Percentiles rank a stretch among this genome's conserved stretches.
These are phyloP conservation scores for Scarus forsteni DNA, from an alignment of 2,797 vertebrate species.

Conservation along the genomic window DNA sequence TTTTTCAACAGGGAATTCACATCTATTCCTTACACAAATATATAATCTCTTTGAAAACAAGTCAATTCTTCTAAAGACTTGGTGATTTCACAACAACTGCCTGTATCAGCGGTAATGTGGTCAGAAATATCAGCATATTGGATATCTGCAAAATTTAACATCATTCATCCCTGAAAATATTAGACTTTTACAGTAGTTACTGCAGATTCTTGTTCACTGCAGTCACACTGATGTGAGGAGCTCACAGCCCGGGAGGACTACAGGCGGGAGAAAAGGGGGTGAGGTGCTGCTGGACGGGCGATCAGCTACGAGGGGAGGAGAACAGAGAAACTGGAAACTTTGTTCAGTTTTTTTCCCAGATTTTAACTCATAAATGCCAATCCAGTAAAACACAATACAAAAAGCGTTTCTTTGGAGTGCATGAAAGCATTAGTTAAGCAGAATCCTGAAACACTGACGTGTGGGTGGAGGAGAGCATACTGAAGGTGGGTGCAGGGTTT, in stretches of 20 bases:
- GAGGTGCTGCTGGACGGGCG: conserved; percentile 1
- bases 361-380: neutral
- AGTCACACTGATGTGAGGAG: conserved; percentile 18
- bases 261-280: conserved; percentile 4
- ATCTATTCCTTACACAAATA: too few relatives aligned
- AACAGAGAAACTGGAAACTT: conserved; percentile 10
- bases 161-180: too few relatives aligned
- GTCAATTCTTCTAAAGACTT: too few relatives aligned
- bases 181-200: neutral
- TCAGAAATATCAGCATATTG: too few relatives aligned
- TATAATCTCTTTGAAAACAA: too few relatives aligned
- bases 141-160: neutral
- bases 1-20: too few relatives aligned
- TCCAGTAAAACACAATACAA: conserved; percentile 5
- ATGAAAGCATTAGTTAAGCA: conserved; percentile 17
- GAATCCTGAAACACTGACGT: conserved; percentile 21
- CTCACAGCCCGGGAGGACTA: neutral
- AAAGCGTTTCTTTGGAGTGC: conserved; percentile 18
- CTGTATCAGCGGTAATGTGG: too few relatives aligned
- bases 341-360: neutral
- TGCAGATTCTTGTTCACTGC: neutral
- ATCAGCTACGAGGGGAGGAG: neutral
- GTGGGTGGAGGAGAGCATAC: conserved; percentile 46
- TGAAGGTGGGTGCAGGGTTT: conserved; percentile 43
- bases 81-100: too few relatives aligned